A percentile compares a stretch with the other conserved stretches of the same genome.
Evolutionary conservation across 1,140 invertebrate species (phyloP).

Genomic region (Paramacrobiotus metropolitanus): DNA sequence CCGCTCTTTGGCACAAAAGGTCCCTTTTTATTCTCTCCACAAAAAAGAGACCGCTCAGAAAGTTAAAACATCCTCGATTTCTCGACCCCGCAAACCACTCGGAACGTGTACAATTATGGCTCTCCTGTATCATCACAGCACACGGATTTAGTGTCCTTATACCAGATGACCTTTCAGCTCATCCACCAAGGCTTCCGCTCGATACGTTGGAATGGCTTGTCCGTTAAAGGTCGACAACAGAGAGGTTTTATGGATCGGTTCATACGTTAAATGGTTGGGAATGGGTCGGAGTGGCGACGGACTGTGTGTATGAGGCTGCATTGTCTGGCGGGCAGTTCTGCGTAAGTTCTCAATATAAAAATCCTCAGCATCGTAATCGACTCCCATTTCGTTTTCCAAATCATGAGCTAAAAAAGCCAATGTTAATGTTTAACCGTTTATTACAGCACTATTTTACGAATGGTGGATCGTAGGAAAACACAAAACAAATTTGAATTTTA

Average conservation of each 20-base stretch:
- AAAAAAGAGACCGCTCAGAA: too few species aligned
- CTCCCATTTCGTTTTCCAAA: not conserved
- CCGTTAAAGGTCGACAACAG: not conserved
- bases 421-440: not conserved
- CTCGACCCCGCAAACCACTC: too few species aligned
- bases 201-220: not conserved
- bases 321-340: not conserved
- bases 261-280: not conserved
- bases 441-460: not conserved
- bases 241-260: slow-evolving; percentile 1
- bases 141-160: too few species aligned
- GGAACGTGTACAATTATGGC: too few species aligned
- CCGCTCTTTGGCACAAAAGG: too few species aligned
- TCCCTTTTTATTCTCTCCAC: too few species aligned
- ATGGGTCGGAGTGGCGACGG: not conserved
- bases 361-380: not conserved
- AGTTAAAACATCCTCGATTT: too few species aligned
- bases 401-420: not conserved
- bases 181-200: slow-evolving; percentile 1
- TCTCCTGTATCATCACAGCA: too few species aligned
- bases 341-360: not conserved
- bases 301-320: not conserved
- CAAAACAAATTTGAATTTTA: too few species aligned
- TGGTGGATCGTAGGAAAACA: not conserved
- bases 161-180: slow-evolving; percentile 3